Conservation (phyloP, 2,888 invertebrate genomes). For the Eupithecia abbreviata region DNA sequence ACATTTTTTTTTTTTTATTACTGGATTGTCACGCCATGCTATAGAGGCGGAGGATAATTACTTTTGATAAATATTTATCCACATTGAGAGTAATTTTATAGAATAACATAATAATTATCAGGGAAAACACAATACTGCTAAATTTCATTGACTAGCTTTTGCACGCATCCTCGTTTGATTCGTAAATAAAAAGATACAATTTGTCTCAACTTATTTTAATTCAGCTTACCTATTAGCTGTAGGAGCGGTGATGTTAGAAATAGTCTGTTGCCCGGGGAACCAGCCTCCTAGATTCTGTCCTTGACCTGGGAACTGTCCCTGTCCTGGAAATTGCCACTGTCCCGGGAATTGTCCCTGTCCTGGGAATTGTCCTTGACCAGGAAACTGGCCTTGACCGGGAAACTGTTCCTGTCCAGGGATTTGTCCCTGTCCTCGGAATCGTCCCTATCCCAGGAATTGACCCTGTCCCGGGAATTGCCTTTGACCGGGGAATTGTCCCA, state of each 20-base stretch:
- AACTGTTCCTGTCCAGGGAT: conserved; percentile 23
- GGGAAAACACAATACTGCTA: neutral
- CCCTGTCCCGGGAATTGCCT: conserved; percentile 19
- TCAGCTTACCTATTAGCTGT: conserved; percentile 40
- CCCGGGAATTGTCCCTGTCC: conserved; percentile 32
- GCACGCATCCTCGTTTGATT: neutral
- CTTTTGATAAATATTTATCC: neutral
- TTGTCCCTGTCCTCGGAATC: neutral
- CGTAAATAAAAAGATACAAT: neutral
- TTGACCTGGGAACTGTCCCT: conserved; percentile 23
- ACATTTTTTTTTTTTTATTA: too few relatives aligned
- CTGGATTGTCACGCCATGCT: neutral
- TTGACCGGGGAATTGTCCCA: conserved; percentile 20
- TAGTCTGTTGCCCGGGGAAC: conserved; percentile 13
- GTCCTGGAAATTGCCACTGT: conserved; percentile 36
- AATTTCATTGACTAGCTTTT: neutral
- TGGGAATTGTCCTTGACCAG: conserved; percentile 37
- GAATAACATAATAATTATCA: neutral
- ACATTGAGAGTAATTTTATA: too few relatives aligned
- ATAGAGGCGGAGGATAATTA: neutral
- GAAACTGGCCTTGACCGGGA: conserved; percentile 39
- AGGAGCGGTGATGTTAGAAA: conserved; percentile 13
- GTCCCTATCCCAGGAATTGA: conserved; percentile 24
- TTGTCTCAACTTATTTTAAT: neutral
- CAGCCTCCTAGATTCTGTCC: neutral